Conservation (phyloP, 2,888 invertebrate species). For the Oegoconia quadripuncta region DNA sequence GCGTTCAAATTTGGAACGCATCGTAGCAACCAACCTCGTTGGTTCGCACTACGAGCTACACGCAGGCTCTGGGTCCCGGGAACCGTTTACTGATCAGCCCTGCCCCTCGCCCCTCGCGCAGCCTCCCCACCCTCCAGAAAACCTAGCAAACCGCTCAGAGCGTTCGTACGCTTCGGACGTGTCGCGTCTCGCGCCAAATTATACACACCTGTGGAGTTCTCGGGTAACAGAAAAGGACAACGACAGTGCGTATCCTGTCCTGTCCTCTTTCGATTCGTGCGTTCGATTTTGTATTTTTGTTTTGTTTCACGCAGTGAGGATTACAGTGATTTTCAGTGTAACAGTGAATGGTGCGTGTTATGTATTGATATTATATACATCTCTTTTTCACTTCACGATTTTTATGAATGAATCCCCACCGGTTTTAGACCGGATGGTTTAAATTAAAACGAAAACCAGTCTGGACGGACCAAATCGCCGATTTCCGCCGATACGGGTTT, state of each 20-base stretch:
- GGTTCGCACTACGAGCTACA: conserved; percentile 20
- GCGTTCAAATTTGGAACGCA: conserved; percentile 4
- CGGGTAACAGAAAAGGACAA: conserved; percentile 24
- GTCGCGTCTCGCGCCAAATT: conserved; percentile 15
- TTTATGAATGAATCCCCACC: conserved; percentile 49
- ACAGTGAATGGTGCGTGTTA: conserved; percentile 38
- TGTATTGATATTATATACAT: no score
- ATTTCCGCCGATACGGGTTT: conserved; percentile 50
- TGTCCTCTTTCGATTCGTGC: conserved; percentile 28
- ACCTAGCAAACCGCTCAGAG: conserved; percentile 44
- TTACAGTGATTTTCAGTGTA: conserved; percentile 52
- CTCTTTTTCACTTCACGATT: conserved; percentile 25
- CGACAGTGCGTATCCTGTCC: conserved; percentile 22
- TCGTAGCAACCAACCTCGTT: conserved; percentile 1
- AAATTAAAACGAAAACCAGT: conserved; percentile 41
- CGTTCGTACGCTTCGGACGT: conserved; percentile 40
- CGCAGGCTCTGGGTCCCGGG: conserved; percentile 60
- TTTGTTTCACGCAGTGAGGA: conserved; percentile 34
- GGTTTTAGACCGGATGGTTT: conserved; percentile 42
- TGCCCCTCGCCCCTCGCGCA: conserved; percentile 30
- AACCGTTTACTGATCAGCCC: conserved; percentile 58
- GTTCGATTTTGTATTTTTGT: conserved; percentile 33
- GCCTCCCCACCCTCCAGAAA: conserved; percentile 33
- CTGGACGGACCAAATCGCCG: conserved; percentile 33
- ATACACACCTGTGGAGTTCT: conserved; percentile 56